Evolutionary conservation across 2,113 vertebrate species (phyloP), one percentile per base, ranked within the genome.

Genomic region (Apodemus speciosus): DNA sequence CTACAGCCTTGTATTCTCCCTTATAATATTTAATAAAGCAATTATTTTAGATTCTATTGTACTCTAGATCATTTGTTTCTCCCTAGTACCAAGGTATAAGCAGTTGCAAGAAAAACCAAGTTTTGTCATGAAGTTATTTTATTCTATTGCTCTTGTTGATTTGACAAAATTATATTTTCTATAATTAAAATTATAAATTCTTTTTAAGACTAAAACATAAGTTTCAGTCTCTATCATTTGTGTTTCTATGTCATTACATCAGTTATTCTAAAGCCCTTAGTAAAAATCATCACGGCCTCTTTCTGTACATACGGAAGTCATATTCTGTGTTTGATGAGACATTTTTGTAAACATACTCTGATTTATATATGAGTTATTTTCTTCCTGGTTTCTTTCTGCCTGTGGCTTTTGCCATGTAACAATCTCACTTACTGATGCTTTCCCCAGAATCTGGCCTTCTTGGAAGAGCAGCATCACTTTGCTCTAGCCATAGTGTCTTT

Each of bases 11-110:
- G 4, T 0, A 18, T 1, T 43, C 11, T 2, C 1, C 18, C 18
- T 1, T 16, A 64, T 20, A 56, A 46, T 32, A 68, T 92, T 76
- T n/a, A 81, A 7, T 77, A 40, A 85, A 69, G 49, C 3, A 53
- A 53, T 51, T 85, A 6, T 85, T 94, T 95, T 20, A 46, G n/a
- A 46, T 80, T 87, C 76, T 93, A n/a, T 75, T 81, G 18, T 1
- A 4, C 0, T 75, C 0, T 58, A 18, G 64, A 56, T 73, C 13
- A 69, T 27, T 89, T 23, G 11, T 2, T 85, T 15, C 35, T 66
- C 3, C 1, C 2, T 58, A n/a, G 0, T 3, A 73, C 3, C 94
- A 75, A 89, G 40, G 23, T 4, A 68, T 5, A 84, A 94, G 8
- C 6, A 9, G 3, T 76, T 73, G n/a, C 2, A 89, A 83, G 35